phyloP scores from a whole-genome alignment of 2,113 vertebrate species.

The Oncorhynchus kisutch region DNA sequence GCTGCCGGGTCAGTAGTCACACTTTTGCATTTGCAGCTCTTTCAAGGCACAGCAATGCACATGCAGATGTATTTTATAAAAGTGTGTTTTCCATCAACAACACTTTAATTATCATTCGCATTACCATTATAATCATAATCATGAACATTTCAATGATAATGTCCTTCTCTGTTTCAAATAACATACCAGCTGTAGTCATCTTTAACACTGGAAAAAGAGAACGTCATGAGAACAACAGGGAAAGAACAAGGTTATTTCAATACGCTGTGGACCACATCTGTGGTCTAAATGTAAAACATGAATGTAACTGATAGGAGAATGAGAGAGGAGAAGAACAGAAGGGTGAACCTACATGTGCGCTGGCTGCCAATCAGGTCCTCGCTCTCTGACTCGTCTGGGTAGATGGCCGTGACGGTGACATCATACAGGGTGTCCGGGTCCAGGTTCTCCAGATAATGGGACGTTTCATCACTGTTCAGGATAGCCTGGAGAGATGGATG shows the following conservation, averaged over 20 bases:
- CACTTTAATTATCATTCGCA: constrained; percentile 11
- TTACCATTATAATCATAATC: constrained; percentile 34
- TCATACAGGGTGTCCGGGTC: constrained; percentile 85
- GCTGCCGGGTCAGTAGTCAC: constrained; percentile 17
- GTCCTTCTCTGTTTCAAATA: constrained; percentile 26
- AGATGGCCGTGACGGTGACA: constrained; percentile 90
- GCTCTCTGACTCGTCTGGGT: constrained; percentile 96
- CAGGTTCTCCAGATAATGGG: constrained; percentile 79
- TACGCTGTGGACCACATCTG: not conserved
- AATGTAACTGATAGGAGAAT: not conserved
- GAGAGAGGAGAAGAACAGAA: not conserved
- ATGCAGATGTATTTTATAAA: constrained; percentile 43
- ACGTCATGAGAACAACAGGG: constrained; percentile 50
- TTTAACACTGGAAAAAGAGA: constrained; percentile 78
- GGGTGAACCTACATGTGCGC: constrained; percentile 80
- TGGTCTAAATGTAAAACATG: constrained; percentile 1
- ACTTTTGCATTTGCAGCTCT: constrained; percentile 21
- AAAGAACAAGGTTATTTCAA: constrained; percentile 31
- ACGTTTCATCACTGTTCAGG: constrained; percentile 81
- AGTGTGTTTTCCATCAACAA: constrained; percentile 22
- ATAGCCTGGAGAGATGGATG: constrained; percentile 75
- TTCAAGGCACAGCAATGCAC: constrained; percentile 36
- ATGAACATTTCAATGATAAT: constrained; percentile 31
- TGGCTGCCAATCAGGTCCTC: constrained; percentile 85
- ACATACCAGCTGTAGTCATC: constrained; percentile 79